These are phyloP conservation scores for Epinotia bilunana DNA, from an alignment of 2,888 invertebrate genomes.

Conservation along the genomic window DNA sequence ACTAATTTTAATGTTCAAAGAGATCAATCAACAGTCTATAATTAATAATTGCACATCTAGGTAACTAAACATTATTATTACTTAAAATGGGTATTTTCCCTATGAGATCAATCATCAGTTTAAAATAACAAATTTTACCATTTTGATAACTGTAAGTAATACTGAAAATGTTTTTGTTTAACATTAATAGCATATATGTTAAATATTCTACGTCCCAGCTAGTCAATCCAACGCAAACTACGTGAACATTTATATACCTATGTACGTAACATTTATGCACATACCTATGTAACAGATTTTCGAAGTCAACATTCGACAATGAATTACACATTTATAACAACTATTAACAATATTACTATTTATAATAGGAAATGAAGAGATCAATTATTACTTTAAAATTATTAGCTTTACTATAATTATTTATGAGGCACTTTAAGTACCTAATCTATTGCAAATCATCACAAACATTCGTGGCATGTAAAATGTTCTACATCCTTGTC, in stretches of 20 bases:
- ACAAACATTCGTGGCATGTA: neutral
- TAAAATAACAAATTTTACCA: neutral
- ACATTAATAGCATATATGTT: too few species aligned
- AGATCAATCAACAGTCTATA: constrained; percentile 2
- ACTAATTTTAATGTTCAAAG: neutral
- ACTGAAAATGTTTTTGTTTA: neutral
- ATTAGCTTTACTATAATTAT: neutral
- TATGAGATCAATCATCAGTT: constrained; percentile 1
- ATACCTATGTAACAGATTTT: too few species aligned
- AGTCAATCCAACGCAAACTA: too few species aligned
- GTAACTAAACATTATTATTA: constrained; percentile 3
- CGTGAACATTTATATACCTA: too few species aligned
- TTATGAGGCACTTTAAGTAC: neutral
- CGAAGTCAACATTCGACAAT: too few species aligned
- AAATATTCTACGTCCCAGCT: too few species aligned
- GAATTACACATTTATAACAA: too few species aligned
- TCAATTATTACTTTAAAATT: too few species aligned
- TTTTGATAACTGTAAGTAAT: neutral
- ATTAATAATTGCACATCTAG: constrained; percentile 6
- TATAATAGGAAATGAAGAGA: too few species aligned
- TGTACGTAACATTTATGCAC: too few species aligned
- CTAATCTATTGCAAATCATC: neutral
- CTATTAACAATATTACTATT: too few species aligned
- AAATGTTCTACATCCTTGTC: neutral
- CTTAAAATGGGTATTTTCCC: neutral